These are phyloP conservation scores for Philopedon plagiatum DNA, from an alignment of 2,888 invertebrate genomes.

Conservation along the genomic window DNA sequence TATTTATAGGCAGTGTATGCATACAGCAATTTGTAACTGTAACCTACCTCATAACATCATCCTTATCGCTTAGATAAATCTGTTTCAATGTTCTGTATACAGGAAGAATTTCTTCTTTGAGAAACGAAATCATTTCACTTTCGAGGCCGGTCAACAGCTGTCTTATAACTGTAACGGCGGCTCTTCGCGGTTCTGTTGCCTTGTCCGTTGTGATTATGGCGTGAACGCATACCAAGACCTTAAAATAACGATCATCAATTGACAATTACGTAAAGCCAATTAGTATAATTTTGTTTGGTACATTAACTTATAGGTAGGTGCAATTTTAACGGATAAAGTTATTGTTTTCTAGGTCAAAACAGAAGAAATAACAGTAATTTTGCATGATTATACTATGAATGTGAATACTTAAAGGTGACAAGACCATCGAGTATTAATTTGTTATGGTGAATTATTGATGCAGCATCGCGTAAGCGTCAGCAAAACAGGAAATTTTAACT, in stretches of 20 bases:
- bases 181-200: slow-evolving; percentile 81
- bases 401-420: background rate
- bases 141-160: slow-evolving; percentile 83
- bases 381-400: background rate
- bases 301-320: background rate
- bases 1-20: background rate
- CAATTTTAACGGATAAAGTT: slow-evolving; percentile 10
- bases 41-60: slow-evolving; percentile 77
- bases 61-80: slow-evolving; percentile 75
- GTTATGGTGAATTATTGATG: background rate
- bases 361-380: slow-evolving; percentile 27
- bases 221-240: slow-evolving; percentile 82
- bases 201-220: slow-evolving; percentile 80
- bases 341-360: slow-evolving; percentile 27
- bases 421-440: background rate
- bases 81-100: slow-evolving; percentile 81
- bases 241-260: slow-evolving; percentile 45
- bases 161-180: slow-evolving; percentile 83
- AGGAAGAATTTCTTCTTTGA: slow-evolving; percentile 78
- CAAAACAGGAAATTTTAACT: too few species aligned
- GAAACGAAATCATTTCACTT: slow-evolving; percentile 76
- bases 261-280: slow-evolving; percentile 11
- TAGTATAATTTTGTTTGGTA: slow-evolving; percentile 12
- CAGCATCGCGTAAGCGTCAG: too few species aligned
- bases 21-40: slow-evolving; percentile 11